These are phyloP conservation scores for Poecilia wingei DNA, from an alignment of 2,797 vertebrate genomes.

Conservation along the genomic window DNA sequence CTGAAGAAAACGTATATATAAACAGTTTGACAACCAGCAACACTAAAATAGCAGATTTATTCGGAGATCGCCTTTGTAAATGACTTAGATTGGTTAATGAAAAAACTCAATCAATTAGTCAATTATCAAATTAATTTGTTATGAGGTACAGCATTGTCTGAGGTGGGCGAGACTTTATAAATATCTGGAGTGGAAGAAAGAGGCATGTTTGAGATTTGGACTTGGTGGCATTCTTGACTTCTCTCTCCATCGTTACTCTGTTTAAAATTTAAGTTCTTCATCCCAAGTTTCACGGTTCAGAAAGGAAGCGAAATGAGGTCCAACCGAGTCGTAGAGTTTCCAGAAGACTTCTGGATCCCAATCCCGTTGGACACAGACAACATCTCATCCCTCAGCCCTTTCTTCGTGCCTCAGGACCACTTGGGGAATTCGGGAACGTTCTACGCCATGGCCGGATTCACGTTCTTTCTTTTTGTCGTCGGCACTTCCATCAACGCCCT, in stretches of 20 bases:
- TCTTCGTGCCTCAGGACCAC: constrained; percentile 81
- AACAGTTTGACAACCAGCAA: not conserved
- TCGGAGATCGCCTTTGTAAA: constrained; percentile 1
- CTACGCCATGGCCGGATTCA: constrained; percentile 73
- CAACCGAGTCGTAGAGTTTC: constrained; percentile 55
- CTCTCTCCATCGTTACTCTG: not conserved
- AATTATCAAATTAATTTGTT: constrained; percentile 24
- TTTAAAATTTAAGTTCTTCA: constrained; percentile 1
- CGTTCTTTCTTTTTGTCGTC: constrained; percentile 64
- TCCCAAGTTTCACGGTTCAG: not conserved
- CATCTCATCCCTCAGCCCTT: constrained; percentile 77
- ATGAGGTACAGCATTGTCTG: not conserved
- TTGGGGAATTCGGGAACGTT: constrained; percentile 65
- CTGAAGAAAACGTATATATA: not conserved
- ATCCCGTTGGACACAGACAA: constrained; percentile 73
- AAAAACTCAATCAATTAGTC: constrained; percentile 10
- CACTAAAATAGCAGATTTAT: not conserved
- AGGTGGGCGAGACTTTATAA: constrained; percentile 30
- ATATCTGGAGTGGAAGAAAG: not conserved
- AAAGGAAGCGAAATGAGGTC: constrained; percentile 45
- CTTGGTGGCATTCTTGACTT: constrained; percentile 2
- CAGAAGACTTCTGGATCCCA: constrained; percentile 82
- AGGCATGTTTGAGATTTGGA: not conserved
- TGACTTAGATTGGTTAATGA: constrained; percentile 13
- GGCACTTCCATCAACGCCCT: constrained; percentile 76